These are phyloP conservation scores for Tetraneura akinire DNA, from an alignment of 1,140 invertebrate species.

Conservation along the genomic window DNA sequence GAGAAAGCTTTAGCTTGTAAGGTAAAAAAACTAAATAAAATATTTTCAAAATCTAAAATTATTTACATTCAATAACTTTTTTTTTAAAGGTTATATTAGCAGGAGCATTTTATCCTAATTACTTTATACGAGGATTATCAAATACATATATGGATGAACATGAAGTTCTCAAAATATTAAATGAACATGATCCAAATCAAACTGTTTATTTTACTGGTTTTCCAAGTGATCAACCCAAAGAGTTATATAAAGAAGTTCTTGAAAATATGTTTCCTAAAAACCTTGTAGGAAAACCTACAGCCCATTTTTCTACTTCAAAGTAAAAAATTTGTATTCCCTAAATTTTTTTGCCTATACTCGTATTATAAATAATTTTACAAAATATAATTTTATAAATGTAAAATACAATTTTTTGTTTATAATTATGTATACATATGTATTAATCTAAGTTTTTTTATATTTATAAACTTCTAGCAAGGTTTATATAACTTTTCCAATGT, in stretches of 20 bases:
- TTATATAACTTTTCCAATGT: slow-evolving; percentile 54
- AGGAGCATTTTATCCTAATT: slow-evolving; percentile 90
- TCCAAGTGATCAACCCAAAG: slow-evolving; percentile 70
- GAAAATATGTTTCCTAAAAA: slow-evolving; percentile 61
- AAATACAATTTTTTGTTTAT: background rate
- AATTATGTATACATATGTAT: background rate
- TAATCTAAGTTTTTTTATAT: slow-evolving; percentile 17
- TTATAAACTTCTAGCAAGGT: slow-evolving; percentile 55
- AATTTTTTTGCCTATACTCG: too few species aligned
- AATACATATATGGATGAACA: slow-evolving; percentile 64
- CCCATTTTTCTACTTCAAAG: slow-evolving; percentile 63
- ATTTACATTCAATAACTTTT: background rate
- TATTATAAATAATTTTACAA: too few species aligned
- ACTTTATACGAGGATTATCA: slow-evolving; percentile 67
- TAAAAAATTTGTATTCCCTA: background rate
- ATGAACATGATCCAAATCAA: slow-evolving; percentile 71
- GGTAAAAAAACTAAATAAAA: slow-evolving; percentile 3
- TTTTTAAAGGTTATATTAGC: slow-evolving; percentile 68
- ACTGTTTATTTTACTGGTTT: slow-evolving; percentile 77
- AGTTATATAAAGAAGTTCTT: slow-evolving; percentile 68
- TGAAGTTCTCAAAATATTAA: slow-evolving; percentile 65
- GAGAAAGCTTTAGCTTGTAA: slow-evolving; percentile 33
- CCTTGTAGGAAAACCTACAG: slow-evolving; percentile 57
- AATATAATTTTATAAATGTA: background rate
- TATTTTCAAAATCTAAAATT: background rate